phyloP scores from a whole-genome alignment of 2,113 vertebrate species.

The Pseudorectes ferrugineus region DNA sequence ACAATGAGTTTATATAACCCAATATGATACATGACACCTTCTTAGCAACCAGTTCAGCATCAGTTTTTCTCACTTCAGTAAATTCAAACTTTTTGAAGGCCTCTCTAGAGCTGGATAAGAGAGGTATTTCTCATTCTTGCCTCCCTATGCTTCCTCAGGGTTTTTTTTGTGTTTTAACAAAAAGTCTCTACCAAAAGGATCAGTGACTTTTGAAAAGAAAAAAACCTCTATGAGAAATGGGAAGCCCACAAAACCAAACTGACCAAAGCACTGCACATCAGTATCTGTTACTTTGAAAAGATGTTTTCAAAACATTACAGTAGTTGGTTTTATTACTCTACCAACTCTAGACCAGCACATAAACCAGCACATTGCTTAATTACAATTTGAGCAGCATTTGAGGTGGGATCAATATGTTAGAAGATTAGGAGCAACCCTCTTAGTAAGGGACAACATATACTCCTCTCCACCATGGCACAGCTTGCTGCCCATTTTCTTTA shows the following conservation, averaged over 20 bases:
- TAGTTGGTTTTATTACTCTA: not conserved
- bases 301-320: not conserved
- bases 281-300: not conserved
- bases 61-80: constrained; percentile 3
- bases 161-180: not conserved
- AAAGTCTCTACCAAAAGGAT: not conserved
- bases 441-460: not conserved
- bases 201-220: not conserved
- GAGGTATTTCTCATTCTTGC: not conserved
- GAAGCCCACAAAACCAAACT: not conserved
- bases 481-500: not conserved
- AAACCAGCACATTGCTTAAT: not conserved
- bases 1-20: not conserved
- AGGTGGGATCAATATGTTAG: not conserved
- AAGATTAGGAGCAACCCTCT: not conserved
- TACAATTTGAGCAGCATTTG: not conserved
- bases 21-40: not conserved
- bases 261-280: not conserved
- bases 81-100: not conserved
- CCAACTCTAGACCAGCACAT: not conserved
- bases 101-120: not conserved
- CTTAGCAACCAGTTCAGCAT: constrained; percentile 4
- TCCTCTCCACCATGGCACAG: not conserved
- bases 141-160: not conserved
- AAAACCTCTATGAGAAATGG: not conserved